phyloP scores from a whole-genome alignment of 2,113 vertebrate genomes.

The Mormyrus lacerda region DNA sequence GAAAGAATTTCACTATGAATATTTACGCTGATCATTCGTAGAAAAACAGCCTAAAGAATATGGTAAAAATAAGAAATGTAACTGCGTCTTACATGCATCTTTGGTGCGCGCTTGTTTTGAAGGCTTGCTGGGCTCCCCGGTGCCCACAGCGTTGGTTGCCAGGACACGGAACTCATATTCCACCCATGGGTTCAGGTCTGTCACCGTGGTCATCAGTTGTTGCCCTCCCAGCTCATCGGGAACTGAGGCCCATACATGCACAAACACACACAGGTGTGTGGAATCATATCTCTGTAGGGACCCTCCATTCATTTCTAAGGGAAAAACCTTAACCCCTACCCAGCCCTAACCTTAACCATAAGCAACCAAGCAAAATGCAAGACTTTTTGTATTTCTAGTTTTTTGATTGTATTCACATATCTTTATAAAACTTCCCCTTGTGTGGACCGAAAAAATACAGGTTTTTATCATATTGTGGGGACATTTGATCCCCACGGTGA shows the following conservation, averaged over 20 bases:
- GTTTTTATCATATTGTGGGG: not conserved
- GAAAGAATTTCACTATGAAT: not conserved
- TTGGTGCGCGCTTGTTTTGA: constrained; percentile 80
- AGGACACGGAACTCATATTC: constrained; percentile 90
- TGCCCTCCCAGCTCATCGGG: constrained; percentile 75
- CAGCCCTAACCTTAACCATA: not conserved
- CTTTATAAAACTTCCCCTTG: not conserved
- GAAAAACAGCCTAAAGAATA: not conserved
- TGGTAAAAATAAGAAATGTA: not conserved
- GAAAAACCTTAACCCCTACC: not conserved
- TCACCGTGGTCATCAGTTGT: constrained; percentile 77
- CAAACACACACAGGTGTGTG: not conserved
- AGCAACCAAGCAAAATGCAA: not conserved
- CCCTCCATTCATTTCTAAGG: not conserved
- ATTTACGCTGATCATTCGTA: not conserved
- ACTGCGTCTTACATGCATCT: constrained; percentile 76
- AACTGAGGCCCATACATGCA: constrained; percentile 51
- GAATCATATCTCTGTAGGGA: not conserved
- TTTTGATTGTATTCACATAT: not conserved
- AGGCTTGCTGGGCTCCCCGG: constrained; percentile 84
- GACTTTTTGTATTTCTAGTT: not conserved
- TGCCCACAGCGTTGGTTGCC: constrained; percentile 81
- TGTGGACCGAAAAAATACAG: not conserved
- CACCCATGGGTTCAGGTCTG: constrained; percentile 86
- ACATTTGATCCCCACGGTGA: not conserved